Conservation (phyloP, 2,113 vertebrate species). For the Ploceus nigricollis region DNA sequence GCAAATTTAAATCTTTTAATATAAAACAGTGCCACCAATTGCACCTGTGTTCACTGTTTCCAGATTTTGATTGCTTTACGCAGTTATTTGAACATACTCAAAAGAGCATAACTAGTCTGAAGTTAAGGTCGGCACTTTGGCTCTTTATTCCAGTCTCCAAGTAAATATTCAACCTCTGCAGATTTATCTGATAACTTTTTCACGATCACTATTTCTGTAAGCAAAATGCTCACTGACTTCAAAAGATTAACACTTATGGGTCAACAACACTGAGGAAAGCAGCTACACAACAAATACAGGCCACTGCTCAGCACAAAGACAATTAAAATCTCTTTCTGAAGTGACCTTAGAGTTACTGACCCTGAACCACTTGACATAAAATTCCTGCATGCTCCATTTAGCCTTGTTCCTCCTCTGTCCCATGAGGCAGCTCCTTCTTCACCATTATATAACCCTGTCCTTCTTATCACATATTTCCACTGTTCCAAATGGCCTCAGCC, state of each 20-base stretch:
- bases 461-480: not conserved
- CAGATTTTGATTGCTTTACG: not conserved
- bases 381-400: not conserved
- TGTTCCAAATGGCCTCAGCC: not conserved
- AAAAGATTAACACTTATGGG: not conserved
- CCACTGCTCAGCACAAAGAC: not conserved
- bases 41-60: not conserved
- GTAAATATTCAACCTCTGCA: not conserved
- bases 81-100: not conserved
- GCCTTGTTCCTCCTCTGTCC: not conserved
- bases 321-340: not conserved
- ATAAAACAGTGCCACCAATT: not conserved
- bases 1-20: not conserved
- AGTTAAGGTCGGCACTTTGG: not conserved
- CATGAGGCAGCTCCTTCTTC: not conserved
- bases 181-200: not conserved
- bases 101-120: not conserved
- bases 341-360: not conserved
- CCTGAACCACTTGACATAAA: not conserved
- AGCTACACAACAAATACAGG: not conserved
- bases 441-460: not conserved
- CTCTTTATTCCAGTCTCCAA: not conserved
- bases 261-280: not conserved
- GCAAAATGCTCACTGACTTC: not conserved
- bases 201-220: not conserved